A percentile compares a stretch with the other conserved stretches of the same genome.
Evolutionary conservation across 1,140 invertebrate genomes (phyloP).

Genomic region (Plectrocnemia conspersa): DNA sequence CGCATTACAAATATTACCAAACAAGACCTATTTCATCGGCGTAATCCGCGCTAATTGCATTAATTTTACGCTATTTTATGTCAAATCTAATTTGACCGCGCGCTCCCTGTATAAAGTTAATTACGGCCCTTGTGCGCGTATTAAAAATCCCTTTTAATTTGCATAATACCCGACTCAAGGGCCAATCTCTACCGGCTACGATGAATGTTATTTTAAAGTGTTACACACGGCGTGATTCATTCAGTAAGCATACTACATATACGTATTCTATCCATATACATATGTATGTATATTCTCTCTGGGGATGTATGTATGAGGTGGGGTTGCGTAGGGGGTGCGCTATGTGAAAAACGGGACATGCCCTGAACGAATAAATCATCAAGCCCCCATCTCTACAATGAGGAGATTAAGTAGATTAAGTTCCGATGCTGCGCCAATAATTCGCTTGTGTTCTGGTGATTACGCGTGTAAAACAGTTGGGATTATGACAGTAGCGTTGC

Average conservation of each 20-base stretch:
- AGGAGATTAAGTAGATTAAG: constrained; percentile 18
- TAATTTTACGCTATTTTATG: constrained; percentile 19
- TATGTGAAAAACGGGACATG: constrained; percentile 14
- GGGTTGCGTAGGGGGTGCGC: neutral
- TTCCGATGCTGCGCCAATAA: constrained; percentile 5
- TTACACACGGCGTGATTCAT: constrained; percentile 11
- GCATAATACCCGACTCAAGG: constrained; percentile 10
- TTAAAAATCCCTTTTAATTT: constrained; percentile 26
- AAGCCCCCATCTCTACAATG: neutral
- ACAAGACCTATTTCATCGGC: no score
- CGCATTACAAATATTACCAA: no score
- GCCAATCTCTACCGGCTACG: neutral
- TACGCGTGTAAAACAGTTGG: no score
- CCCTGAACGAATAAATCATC: constrained; percentile 10
- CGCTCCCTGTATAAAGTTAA: constrained; percentile 15
- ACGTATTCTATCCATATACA: no score
- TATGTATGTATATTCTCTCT: no score
- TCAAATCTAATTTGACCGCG: constrained; percentile 18
- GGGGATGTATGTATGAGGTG: neutral
- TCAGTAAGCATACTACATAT: neutral
- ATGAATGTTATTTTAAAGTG: neutral
- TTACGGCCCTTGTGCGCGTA: constrained; percentile 11
- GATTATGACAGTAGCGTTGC: no score
- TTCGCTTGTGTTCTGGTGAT: neutral
- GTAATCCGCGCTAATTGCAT: constrained; percentile 14